Conservation (phyloP, 1,140 invertebrate genomes). For the Maniola jurtina region DNA sequence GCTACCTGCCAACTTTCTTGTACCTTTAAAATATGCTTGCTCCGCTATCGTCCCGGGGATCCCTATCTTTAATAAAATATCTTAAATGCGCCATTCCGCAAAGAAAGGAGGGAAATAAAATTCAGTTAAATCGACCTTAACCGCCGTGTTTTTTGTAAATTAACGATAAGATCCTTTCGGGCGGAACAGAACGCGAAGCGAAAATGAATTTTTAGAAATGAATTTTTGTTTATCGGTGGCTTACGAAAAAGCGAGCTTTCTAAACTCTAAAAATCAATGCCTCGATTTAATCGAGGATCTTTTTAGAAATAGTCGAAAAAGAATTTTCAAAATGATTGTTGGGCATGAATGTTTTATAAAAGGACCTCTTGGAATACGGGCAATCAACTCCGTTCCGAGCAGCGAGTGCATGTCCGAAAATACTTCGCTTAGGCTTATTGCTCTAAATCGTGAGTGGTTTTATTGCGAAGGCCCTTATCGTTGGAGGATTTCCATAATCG, state of each 20-base stretch:
- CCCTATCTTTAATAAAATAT: constrained; percentile 28
- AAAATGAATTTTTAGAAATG: constrained; percentile 5
- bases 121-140: constrained; percentile 3
- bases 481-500: constrained; percentile 23
- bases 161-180: not conserved
- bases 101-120: constrained; percentile 9
- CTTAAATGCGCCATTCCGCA: constrained; percentile 20
- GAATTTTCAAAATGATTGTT: constrained; percentile 2
- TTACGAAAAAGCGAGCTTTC: constrained; percentile 1
- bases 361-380: constrained; percentile 5
- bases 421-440: constrained; percentile 13
- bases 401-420: constrained; percentile 11
- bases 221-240: not conserved
- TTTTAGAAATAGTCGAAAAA: not conserved
- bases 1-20: constrained; percentile 47
- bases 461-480: constrained; percentile 17
- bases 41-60: constrained; percentile 21
- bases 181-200: not conserved
- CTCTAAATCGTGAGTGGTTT: constrained; percentile 19
- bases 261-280: constrained; percentile 9
- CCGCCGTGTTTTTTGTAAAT: constrained; percentile 3
- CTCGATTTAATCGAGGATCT: constrained; percentile 3
- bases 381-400: constrained; percentile 8
- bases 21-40: constrained; percentile 34
- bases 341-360: constrained; percentile 8